Evolutionary conservation across 2,797 vertebrate species (phyloP), one percentile per base, ranked within the genome.

Genomic region (Linurgus olivaceus): DNA sequence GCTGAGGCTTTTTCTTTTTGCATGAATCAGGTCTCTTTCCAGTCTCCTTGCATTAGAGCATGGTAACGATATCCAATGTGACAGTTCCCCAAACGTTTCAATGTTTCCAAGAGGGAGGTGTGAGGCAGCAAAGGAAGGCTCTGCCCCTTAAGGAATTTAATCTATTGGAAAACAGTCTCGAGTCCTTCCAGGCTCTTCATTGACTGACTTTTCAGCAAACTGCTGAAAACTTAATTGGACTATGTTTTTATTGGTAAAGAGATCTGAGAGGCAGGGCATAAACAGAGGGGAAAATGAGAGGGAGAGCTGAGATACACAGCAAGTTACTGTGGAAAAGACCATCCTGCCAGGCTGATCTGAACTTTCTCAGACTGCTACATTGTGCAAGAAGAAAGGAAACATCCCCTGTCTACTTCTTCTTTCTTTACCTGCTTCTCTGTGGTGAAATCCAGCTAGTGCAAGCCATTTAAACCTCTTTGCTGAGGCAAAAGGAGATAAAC

Each of bases 61-160:
- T 11, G 4, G 38, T 71, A 88, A 86, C 66, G 62, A 83, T 84
- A 95, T 94, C 50, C 11, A 61, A 2, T 25, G 68, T 85, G 95
- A 88, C 84, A 92, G 66, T 51, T 96, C 38, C 73, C 40, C 51
- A 93, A 76, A 85, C 35, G 45, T 87, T 89, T 59, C 40, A 20
- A 1, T 67, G 37, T 40, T 79, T 83, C 29, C 63, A 50, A 51
- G 65, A 63, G 17, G 51, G 84, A 85, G 25, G 65, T 88, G 57
- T 71, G 31, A 86, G 63, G 59, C 57, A 78, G 82, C 73, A 75
- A 55, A 66, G 71, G 67, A 78, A 78, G 35, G 17, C 54, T 72
- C 37, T 94, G 61, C 63, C 63, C 71, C 84, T n/a, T 57, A 55
- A 90, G 67, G 74, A 90, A 83, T 91, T 75, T 85, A 88, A 79